phyloP scores from a whole-genome alignment of 2,113 vertebrate species.

The Daboia siamensis region DNA sequence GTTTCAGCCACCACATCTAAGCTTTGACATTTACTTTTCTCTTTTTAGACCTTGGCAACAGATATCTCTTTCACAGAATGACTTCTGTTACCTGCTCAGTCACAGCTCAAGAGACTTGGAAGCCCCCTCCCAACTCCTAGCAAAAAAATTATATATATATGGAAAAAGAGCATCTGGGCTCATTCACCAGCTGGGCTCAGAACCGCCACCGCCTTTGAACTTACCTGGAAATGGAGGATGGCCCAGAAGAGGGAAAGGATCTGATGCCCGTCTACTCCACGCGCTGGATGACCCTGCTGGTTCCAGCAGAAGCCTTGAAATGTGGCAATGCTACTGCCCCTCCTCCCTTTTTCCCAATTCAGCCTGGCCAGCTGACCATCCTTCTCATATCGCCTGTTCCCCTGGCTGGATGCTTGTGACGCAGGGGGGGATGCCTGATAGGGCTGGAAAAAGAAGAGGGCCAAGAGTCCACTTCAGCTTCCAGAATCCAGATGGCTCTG shows the following conservation, averaged over 20 bases:
- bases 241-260: conserved; percentile 3
- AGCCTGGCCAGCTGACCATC: conserved; percentile 37
- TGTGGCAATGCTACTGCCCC: neutral
- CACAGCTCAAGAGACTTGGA: neutral
- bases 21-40: neutral
- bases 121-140: neutral
- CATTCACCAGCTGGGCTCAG: neutral
- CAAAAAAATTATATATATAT: neutral
- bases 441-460: neutral
- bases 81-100: neutral
- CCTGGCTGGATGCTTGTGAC: conserved; percentile 11
- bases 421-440: neutral
- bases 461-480: neutral
- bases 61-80: neutral
- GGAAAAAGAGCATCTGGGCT: neutral
- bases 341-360: neutral
- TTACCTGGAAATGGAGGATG: neutral
- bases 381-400: neutral
- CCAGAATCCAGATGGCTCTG: neutral
- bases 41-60: neutral
- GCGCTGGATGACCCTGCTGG: neutral
- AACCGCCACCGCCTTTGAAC: neutral
- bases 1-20: neutral
- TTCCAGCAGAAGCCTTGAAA: neutral
- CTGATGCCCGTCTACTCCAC: neutral